phyloP scores from a whole-genome alignment of 2,888 invertebrate species.

The Ptychoptera contaminata region DNA sequence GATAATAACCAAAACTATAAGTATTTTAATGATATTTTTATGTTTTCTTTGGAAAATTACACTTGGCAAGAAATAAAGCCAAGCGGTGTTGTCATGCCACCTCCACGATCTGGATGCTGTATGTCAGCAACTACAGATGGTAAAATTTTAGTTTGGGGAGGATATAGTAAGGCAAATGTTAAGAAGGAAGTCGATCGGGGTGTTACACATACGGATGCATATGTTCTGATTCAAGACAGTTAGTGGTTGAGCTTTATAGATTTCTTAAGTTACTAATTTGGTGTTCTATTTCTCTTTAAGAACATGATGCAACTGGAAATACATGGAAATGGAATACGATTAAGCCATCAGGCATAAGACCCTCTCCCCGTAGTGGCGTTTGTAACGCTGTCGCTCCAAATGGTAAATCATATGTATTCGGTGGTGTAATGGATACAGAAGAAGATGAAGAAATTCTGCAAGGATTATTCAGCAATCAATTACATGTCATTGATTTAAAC shows the following conservation, averaged over 20 bases:
- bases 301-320: constrained; percentile 38
- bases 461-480: constrained; percentile 68
- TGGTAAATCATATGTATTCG: constrained; percentile 63
- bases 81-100: constrained; percentile 45
- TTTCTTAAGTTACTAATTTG: too few relatives aligned
- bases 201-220: constrained; percentile 54
- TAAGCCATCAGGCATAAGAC: constrained; percentile 47
- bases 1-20: constrained; percentile 76
- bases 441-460: constrained; percentile 67
- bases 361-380: constrained; percentile 53
- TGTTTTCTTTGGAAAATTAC: constrained; percentile 65
- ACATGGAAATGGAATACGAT: constrained; percentile 58
- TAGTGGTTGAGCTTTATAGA: constrained; percentile 19
- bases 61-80: constrained; percentile 59
- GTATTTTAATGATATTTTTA: constrained; percentile 75
- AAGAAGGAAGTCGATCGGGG: constrained; percentile 65
- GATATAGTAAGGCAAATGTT: constrained; percentile 56
- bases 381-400: constrained; percentile 45
- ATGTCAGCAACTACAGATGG: constrained; percentile 35
- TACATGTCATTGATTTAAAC: constrained; percentile 59
- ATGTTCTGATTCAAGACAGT: constrained; percentile 45
- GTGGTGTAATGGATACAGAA: constrained; percentile 70
- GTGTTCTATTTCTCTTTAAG: constrained; percentile 24
- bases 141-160: constrained; percentile 54
- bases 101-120: constrained; percentile 65